Conservation (phyloP, 2,888 invertebrate genomes). For the Hyposoter didymator region DNA sequence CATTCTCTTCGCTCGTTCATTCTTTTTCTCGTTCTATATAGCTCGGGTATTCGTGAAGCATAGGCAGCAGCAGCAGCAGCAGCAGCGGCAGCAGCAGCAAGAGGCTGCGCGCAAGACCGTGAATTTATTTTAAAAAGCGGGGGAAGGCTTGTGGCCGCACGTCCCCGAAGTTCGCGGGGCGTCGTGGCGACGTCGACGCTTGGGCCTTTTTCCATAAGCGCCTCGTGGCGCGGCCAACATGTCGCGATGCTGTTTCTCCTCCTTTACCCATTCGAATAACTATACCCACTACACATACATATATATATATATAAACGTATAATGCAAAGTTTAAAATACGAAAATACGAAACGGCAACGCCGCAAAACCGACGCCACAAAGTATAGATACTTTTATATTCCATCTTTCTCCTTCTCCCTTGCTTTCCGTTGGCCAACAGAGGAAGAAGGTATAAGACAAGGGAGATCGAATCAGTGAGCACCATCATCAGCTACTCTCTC, state of each 20-base stretch:
- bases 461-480: slow-evolving; percentile 55
- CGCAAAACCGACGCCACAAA: slow-evolving; percentile 74
- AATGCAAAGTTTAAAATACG: slow-evolving; percentile 53
- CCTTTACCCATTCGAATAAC: not conserved
- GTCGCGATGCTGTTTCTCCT: slow-evolving; percentile 55
- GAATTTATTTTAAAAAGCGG: slow-evolving; percentile 78
- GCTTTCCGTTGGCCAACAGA: slow-evolving; percentile 28
- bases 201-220: slow-evolving; percentile 58
- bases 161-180: slow-evolving; percentile 67
- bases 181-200: slow-evolving; percentile 64
- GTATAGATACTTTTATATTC: slow-evolving; percentile 60
- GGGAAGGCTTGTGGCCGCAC: slow-evolving; percentile 60
- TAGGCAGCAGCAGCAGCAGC: slow-evolving; percentile 44
- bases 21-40: slow-evolving; percentile 24
- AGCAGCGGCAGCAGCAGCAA: slow-evolving; percentile 31
- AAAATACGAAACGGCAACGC: slow-evolving; percentile 77
- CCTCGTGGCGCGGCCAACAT: slow-evolving; percentile 51
- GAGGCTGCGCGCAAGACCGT: slow-evolving; percentile 71
- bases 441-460: slow-evolving; percentile 60
- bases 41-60: slow-evolving; percentile 45
- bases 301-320: slow-evolving; percentile 7
- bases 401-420: slow-evolving; percentile 34
- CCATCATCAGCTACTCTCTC: slow-evolving; percentile 58
- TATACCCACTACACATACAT: not conserved
- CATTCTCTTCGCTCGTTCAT: slow-evolving; percentile 23